These are phyloP conservation scores for Enteromius anoplus DNA, from an alignment of 2,797 vertebrate genomes.

Conservation along the genomic window DNA sequence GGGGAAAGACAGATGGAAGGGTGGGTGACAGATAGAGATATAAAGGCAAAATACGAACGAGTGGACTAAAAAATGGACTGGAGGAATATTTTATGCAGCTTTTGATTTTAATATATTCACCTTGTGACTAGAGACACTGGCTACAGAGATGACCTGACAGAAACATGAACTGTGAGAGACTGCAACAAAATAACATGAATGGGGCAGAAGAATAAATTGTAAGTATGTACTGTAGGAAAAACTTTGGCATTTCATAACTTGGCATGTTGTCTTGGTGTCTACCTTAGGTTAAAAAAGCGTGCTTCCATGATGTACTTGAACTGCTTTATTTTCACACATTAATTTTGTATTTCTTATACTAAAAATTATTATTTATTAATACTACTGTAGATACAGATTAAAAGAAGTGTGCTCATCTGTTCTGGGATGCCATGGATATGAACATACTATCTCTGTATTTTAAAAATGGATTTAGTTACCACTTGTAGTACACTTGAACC, in stretches of 20 bases:
- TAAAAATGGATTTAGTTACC: neutral
- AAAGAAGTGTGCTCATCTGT: neutral
- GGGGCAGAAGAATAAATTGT: neutral
- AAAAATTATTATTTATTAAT: neutral
- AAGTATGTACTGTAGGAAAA: neutral
- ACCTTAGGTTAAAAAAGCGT: neutral
- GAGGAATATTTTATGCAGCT: constrained; percentile 15
- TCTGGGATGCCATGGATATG: neutral
- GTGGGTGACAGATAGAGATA: constrained; percentile 40
- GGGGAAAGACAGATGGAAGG: constrained; percentile 44
- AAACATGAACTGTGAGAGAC: constrained; percentile 18
- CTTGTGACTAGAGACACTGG: constrained; percentile 17
- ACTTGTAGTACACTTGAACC: neutral
- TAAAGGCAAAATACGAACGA: neutral
- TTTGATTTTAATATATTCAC: constrained; percentile 37
- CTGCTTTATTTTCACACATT: neutral
- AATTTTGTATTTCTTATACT: neutral
- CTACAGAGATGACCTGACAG: neutral
- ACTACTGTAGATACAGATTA: neutral
- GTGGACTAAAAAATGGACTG: neutral
- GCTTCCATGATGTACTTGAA: neutral
- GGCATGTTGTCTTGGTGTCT: neutral
- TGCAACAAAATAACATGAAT: neutral
- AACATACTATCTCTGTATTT: neutral
- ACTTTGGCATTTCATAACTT: neutral